Evolutionary conservation across 30 jellyfish, hydroid and myxozoan genomes (phyloP).

Genomic region (Aurelia aurita complex sp. Pacific): DNA sequence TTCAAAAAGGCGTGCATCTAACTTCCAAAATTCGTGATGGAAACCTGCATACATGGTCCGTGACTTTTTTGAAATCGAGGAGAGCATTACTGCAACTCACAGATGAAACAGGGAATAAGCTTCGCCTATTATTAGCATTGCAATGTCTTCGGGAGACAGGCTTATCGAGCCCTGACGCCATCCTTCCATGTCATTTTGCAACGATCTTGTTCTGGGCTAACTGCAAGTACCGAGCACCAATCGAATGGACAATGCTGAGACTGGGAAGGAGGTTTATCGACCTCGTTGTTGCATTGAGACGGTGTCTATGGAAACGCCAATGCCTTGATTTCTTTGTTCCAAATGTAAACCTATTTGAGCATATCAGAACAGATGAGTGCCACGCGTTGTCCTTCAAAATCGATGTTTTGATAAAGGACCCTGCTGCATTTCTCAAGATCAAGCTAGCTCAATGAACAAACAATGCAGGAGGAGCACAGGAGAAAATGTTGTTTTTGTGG

Average conservation of each 20-base stretch:
- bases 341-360: slow-evolving; percentile 58
- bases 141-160: slow-evolving; percentile 80
- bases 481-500: too few species aligned
- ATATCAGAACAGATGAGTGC: slow-evolving; percentile 31
- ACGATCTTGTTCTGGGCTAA: slow-evolving; percentile 88
- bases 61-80: slow-evolving; percentile 76
- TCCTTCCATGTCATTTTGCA: slow-evolving; percentile 80
- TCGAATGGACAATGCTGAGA: slow-evolving; percentile 71
- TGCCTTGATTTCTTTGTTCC: slow-evolving; percentile 90
- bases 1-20: slow-evolving; percentile 80
- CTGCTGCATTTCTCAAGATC: slow-evolving; percentile 42
- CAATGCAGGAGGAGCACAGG: too few species aligned
- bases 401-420: slow-evolving; percentile 64
- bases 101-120: slow-evolving; percentile 64
- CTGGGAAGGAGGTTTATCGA: slow-evolving; percentile 86
- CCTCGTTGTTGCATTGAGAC: slow-evolving; percentile 75
- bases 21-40: slow-evolving; percentile 47
- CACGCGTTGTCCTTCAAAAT: slow-evolving; percentile 49
- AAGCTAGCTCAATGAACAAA: neutral
- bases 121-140: slow-evolving; percentile 71
- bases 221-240: slow-evolving; percentile 57
- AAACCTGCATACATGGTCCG: slow-evolving; percentile 84
- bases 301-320: slow-evolving; percentile 81
- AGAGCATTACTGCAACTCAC: slow-evolving; percentile 65
- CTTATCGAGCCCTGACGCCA: slow-evolving; percentile 61